These are phyloP conservation scores for Valencia hispanica DNA, from an alignment of 2,797 vertebrate species.

Conservation along the genomic window DNA sequence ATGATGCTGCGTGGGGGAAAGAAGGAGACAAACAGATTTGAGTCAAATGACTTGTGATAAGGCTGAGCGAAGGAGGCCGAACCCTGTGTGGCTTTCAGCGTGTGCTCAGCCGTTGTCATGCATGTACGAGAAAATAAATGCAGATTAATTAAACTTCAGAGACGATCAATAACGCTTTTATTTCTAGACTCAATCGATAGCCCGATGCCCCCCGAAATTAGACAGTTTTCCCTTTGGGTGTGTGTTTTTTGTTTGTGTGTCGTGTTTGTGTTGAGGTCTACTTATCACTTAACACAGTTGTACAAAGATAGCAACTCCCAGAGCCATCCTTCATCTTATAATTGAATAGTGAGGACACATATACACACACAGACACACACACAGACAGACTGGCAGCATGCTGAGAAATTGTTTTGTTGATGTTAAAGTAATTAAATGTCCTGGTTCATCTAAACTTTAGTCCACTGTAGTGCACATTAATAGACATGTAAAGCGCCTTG, in stretches of 20 bases:
- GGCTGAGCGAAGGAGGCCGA: constrained; percentile 40
- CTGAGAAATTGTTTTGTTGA: constrained; percentile 50
- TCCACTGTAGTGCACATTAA: constrained; percentile 5
- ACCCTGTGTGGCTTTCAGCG: constrained; percentile 5
- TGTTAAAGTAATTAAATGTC: constrained; percentile 37
- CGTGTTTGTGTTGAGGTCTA: constrained; percentile 19
- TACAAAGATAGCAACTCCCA: constrained; percentile 43
- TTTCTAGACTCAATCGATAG: constrained; percentile 64
- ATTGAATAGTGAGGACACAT: constrained; percentile 57
- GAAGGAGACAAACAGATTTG: constrained; percentile 47
- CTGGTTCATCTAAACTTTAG: constrained; percentile 32
- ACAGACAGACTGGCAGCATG: constrained; percentile 23
- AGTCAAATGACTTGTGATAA: constrained; percentile 66
- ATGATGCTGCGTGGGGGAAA: constrained; percentile 18
- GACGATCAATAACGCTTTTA: constrained; percentile 67
- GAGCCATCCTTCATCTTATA: constrained; percentile 61
- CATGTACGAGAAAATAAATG: constrained; percentile 53
- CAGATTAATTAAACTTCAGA: constrained; percentile 80
- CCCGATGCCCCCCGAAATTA: constrained; percentile 65
- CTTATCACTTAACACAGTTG: constrained; percentile 42
- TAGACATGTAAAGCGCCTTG: neutral
- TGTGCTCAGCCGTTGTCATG: constrained; percentile 12
- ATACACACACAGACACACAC: constrained; percentile 14
- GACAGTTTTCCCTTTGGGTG: constrained; percentile 39
- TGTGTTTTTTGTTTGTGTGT: constrained; percentile 29